A percentile compares a stretch with the other conserved stretches of the same genome.
These are phyloP conservation scores for Sciaenops ocellatus DNA, from an alignment of 2,797 vertebrate genomes.

Conservation along the genomic window DNA sequence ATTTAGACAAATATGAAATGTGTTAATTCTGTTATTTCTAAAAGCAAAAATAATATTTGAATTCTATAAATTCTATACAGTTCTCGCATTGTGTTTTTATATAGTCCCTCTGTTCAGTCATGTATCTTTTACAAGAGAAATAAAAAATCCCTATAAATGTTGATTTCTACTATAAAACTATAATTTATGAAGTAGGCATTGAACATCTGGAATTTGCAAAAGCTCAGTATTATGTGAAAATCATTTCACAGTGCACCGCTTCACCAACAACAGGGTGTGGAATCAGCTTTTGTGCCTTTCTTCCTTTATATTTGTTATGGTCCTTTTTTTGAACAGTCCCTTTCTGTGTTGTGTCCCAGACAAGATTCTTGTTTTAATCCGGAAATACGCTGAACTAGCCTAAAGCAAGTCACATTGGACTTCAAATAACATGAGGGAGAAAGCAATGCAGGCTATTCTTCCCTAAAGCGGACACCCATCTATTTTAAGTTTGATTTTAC, in stretches of 20 bases:
- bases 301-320: slow-evolving; percentile 26
- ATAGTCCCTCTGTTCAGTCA: neutral
- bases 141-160: neutral
- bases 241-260: slow-evolving; percentile 38
- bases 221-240: slow-evolving; percentile 23
- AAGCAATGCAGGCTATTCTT: slow-evolving; percentile 32
- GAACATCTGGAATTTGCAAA: slow-evolving; percentile 1
- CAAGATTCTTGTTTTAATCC: slow-evolving; percentile 58
- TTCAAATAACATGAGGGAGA: slow-evolving; percentile 50
- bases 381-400: slow-evolving; percentile 49
- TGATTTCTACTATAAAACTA: slow-evolving; percentile 1
- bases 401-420: slow-evolving; percentile 51
- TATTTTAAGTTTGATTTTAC: slow-evolving; percentile 58
- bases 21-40: neutral
- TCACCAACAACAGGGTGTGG: slow-evolving; percentile 29
- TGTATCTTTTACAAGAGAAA: slow-evolving; percentile 1
- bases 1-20: neutral
- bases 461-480: slow-evolving; percentile 51
- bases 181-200: neutral
- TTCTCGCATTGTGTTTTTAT: neutral
- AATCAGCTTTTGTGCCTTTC: slow-evolving; percentile 46
- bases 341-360: slow-evolving; percentile 45
- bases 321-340: slow-evolving; percentile 27
- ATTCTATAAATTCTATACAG: no score
- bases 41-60: no score